Conservation (phyloP, 1,140 invertebrate species). For the Drosophila nannoptera region DNA sequence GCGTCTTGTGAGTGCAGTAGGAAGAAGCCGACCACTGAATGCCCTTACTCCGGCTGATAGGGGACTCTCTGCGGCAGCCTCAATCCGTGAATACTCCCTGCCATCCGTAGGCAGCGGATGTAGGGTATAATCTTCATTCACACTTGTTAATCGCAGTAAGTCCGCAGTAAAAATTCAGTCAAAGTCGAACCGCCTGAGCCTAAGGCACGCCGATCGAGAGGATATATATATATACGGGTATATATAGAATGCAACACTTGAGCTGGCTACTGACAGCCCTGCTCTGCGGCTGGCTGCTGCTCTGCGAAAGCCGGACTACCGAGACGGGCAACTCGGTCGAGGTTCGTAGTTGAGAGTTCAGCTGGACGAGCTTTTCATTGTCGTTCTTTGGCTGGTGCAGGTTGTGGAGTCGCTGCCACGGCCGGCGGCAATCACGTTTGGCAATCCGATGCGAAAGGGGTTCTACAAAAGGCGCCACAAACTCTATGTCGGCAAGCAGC, state of each 20-base stretch:
- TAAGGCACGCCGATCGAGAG: conserved; percentile 2
- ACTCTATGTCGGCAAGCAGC: neutral
- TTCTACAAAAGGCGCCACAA: neutral
- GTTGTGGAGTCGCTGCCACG: neutral
- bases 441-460: neutral
- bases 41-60: neutral
- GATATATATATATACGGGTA: neutral
- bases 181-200: neutral
- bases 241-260: neutral
- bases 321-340: neutral
- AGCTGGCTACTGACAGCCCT: conserved; percentile 7
- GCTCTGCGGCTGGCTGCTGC: conserved; percentile 6
- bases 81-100: too few relatives aligned
- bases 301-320: neutral
- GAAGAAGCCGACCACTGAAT: neutral
- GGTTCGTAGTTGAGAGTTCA: conserved; percentile 11
- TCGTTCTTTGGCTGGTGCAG: neutral
- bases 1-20: neutral
- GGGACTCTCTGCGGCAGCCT: too few relatives aligned
- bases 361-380: neutral
- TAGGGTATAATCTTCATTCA: conserved; percentile 13
- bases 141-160: conserved; percentile 6
- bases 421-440: conserved; percentile 14
- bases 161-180: conserved; percentile 20
- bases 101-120: neutral